Conservation (phyloP, 2,113 vertebrate species). For the Raphicerus campestris region DNA sequence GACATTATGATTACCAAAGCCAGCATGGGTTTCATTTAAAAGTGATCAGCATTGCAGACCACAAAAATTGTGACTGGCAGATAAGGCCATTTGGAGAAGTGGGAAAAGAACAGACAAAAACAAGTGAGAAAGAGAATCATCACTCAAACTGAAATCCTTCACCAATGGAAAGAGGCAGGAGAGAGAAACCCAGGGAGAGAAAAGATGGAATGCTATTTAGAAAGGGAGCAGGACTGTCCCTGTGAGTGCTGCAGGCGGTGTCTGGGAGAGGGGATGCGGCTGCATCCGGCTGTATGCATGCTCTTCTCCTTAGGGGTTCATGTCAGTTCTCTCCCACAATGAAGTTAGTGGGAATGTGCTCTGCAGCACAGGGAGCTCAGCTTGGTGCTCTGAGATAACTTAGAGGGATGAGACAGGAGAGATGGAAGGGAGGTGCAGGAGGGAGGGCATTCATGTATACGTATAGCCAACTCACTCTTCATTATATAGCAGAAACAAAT, state of each 20-base stretch:
- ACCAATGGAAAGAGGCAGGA: not conserved
- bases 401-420: not conserved
- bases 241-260: not conserved
- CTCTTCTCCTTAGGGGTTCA: not conserved
- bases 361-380: not conserved
- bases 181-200: slow-evolving; percentile 40
- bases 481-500: not conserved
- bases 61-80: slow-evolving; percentile 85
- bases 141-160: slow-evolving; percentile 45
- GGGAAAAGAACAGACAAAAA: slow-evolving; percentile 55
- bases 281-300: not conserved
- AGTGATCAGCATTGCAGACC: slow-evolving; percentile 85
- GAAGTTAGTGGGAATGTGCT: not conserved
- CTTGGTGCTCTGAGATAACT: not conserved
- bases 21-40: slow-evolving; percentile 89
- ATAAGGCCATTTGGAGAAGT: slow-evolving; percentile 75
- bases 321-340: not conserved
- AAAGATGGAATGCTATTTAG: not conserved
- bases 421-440: not conserved
- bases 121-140: slow-evolving; percentile 52
- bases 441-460: not conserved
- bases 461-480: not conserved
- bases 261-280: not conserved
- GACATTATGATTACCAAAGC: slow-evolving; percentile 88
- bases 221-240: not conserved